phyloP scores from a whole-genome alignment of 2,888 invertebrate genomes.

The Ophioninae sp. region DNA sequence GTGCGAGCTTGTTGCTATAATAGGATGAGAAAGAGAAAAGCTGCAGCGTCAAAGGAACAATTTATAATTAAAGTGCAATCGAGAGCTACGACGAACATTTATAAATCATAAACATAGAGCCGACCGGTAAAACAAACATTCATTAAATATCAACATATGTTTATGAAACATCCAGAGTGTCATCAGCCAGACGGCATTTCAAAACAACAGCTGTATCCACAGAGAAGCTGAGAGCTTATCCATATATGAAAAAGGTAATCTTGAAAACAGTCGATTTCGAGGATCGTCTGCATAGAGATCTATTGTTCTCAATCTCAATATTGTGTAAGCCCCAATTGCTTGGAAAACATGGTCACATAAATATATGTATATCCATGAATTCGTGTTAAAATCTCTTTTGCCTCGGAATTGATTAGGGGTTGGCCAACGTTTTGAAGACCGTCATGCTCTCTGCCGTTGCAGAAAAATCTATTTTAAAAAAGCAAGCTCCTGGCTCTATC shows the following conservation, averaged over 20 bases:
- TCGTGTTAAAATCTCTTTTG: neutral
- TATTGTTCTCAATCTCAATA: neutral
- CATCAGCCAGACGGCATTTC: neutral
- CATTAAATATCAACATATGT: neutral
- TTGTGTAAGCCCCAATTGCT: neutral
- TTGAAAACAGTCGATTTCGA: neutral
- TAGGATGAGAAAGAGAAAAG: neutral
- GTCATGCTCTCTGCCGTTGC: neutral
- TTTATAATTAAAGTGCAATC: slow-evolving; percentile 5
- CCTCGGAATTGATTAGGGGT: neutral
- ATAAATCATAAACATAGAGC: slow-evolving; percentile 5
- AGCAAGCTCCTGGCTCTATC: too few relatives aligned
- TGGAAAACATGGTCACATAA: too few relatives aligned
- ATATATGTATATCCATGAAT: too few relatives aligned
- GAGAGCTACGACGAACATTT: neutral
- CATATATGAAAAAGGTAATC: neutral
- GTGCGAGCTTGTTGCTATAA: neutral
- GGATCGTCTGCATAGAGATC: neutral
- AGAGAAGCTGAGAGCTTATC: neutral
- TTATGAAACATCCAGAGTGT: too few relatives aligned
- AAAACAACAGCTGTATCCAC: slow-evolving; percentile 7
- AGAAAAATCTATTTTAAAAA: too few relatives aligned
- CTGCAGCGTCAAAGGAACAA: neutral
- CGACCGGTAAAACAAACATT: slow-evolving; percentile 6
- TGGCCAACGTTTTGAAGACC: neutral